Evolutionary conservation across 2,113 vertebrate genomes (phyloP).

Genomic region (Rafetus swinhoei): DNA sequence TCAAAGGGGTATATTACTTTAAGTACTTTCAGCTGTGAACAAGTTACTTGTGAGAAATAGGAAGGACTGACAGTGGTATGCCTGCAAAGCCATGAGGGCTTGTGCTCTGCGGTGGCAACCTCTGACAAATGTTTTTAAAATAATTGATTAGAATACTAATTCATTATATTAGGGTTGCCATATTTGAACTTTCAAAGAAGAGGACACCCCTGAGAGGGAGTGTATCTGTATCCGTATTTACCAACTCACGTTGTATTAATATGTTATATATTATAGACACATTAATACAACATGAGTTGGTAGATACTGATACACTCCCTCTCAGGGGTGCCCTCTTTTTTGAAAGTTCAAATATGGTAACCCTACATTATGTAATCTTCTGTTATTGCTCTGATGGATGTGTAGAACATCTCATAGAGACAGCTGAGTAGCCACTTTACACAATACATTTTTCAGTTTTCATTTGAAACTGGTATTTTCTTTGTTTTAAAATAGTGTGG

Average conservation of each 20-base stretch:
- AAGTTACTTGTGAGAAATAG: neutral
- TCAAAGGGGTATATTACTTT: neutral
- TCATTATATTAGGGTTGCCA: neutral
- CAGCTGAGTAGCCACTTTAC: neutral
- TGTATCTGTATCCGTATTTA: no score
- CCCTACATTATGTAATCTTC: neutral
- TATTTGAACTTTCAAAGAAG: no score
- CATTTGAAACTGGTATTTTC: neutral
- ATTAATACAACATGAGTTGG: no score
- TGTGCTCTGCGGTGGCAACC: neutral
- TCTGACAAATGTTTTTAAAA: neutral
- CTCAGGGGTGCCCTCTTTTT: no score
- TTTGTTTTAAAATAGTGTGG: neutral
- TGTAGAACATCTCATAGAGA: neutral
- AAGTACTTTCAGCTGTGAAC: neutral
- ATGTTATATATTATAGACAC: no score
- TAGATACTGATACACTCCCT: no score
- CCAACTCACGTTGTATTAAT: no score
- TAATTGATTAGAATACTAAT: rapidly evolving
- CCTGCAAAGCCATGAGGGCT: neutral
- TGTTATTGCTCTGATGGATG: neutral
- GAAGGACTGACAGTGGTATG: neutral
- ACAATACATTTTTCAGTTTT: neutral
- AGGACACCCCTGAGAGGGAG: no score
- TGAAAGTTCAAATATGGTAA: no score